These are phyloP conservation scores for Syrmaticus mikado DNA, from an alignment of 2,113 vertebrate species.

Conservation along the genomic window DNA sequence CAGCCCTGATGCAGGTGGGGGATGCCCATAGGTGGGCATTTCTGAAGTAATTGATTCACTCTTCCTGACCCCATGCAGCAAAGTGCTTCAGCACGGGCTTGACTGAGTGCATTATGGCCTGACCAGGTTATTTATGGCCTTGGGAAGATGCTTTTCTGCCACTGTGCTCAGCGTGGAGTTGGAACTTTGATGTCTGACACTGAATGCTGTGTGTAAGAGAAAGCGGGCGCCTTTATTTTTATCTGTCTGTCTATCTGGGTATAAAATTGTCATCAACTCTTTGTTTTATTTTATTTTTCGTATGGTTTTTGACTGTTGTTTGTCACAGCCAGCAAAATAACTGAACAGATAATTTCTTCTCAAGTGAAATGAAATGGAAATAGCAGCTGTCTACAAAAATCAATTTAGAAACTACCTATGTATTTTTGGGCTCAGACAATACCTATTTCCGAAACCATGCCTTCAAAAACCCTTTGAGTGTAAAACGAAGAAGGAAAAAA, in stretches of 20 bases:
- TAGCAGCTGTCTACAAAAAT: slow-evolving; percentile 24
- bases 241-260: not conserved
- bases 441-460: not conserved
- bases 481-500: not conserved
- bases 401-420: slow-evolving; percentile 29
- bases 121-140: not conserved
- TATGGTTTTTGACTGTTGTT: not conserved
- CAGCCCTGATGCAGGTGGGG: not conserved
- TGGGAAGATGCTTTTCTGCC: not conserved
- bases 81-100: not conserved
- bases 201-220: not conserved
- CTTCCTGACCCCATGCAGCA: not conserved
- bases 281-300: not conserved
- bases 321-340: slow-evolving; percentile 3
- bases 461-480: slow-evolving; percentile 17
- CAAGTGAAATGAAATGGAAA: slow-evolving; percentile 65
- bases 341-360: slow-evolving; percentile 48
- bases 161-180: not conserved
- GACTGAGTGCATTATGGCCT: accelerated
- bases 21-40: not conserved
- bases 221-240: not conserved
- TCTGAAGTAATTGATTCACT: not conserved
- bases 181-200: not conserved
- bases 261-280: not conserved
- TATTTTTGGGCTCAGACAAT: slow-evolving; percentile 14